Evolutionary conservation across 1,140 invertebrate species (phyloP), one percentile per base, ranked within the genome.

Genomic region (Adelges cooleyi): DNA sequence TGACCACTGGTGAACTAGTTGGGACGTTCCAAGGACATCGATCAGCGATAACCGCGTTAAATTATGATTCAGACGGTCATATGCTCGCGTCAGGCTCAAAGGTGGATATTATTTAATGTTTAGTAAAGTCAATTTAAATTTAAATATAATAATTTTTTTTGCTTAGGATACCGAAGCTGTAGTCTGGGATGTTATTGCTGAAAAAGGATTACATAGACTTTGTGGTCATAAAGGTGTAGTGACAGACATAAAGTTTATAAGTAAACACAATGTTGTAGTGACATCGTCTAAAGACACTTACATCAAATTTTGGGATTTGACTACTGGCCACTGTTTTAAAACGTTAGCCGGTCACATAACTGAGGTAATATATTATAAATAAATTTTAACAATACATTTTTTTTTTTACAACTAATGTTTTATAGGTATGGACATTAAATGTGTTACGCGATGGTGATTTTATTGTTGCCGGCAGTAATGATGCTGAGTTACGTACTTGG

Each of bases 221-320:
- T 86, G 82, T 72, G 95, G 94, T 0, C 96, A 99, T 75, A 97
- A 94, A 78, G 89, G 86, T 29, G 79, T 84, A 1, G 81, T 99
- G n/a, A 99, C 94, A 0, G 84, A 90, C 77, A 77, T 90, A 0
- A 72, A 79, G 11, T 99, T 98, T 73, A 81, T 96, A 71, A 82
- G 73, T 49, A 68, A 83, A 25, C 78, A 82, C 42, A 85, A 92
- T 71, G 83, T 92, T 69, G 72, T 97, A 15, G 80, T 99, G 10
- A 90, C 92, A 68, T 83, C 86, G 54, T 96, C 93, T 2, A 95
- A 92, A 75, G 96, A 99, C 75, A 88, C 88, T 15, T 90, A 90
- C 74, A 82, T 99, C 0, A 98, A 98, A 74, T 95, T 99, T 74
- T 99, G 95, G 95, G 92, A 98, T 78, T 76, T 98, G 59, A 85